Conservation (phyloP, 2,888 invertebrate genomes). For the Rambutsinella grinnellia region DNA sequence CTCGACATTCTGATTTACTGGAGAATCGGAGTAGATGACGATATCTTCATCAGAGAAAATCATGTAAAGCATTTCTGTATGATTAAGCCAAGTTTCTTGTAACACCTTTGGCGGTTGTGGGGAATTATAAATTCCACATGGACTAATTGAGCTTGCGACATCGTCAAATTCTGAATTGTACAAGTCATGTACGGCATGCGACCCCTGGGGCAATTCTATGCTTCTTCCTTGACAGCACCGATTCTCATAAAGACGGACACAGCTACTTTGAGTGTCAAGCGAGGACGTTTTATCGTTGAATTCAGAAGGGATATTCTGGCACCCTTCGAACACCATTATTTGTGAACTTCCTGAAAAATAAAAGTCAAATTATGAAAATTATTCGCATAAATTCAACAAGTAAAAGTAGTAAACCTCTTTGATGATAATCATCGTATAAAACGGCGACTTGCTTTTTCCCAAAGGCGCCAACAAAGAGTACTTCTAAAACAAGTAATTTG, state of each 20-base stretch:
- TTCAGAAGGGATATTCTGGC: slow-evolving; percentile 37
- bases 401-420: slow-evolving; percentile 2
- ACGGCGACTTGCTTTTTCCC: slow-evolving; percentile 25
- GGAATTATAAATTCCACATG: slow-evolving; percentile 46
- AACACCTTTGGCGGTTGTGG: slow-evolving; percentile 24
- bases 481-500: background rate
- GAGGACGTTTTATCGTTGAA: slow-evolving; percentile 49
- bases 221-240: slow-evolving; percentile 52
- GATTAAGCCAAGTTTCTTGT: slow-evolving; percentile 55
- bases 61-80: slow-evolving; percentile 20
- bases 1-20: slow-evolving; percentile 25
- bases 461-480: background rate
- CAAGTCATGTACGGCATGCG: slow-evolving; percentile 33
- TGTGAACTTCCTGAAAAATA: slow-evolving; percentile 21
- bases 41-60: slow-evolving; percentile 51
- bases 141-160: slow-evolving; percentile 48
- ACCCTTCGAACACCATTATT: slow-evolving; percentile 26
- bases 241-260: slow-evolving; percentile 44
- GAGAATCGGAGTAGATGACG: slow-evolving; percentile 43
- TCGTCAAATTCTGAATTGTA: slow-evolving; percentile 58
- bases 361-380: background rate
- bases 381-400: too few species aligned
- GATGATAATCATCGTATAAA: slow-evolving; percentile 37
- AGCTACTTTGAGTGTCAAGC: slow-evolving; percentile 26
- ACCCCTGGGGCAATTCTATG: slow-evolving; percentile 19